These are phyloP conservation scores for Olivierus martensii DNA, from an alignment of 1,140 invertebrate species.

Conservation along the genomic window DNA sequence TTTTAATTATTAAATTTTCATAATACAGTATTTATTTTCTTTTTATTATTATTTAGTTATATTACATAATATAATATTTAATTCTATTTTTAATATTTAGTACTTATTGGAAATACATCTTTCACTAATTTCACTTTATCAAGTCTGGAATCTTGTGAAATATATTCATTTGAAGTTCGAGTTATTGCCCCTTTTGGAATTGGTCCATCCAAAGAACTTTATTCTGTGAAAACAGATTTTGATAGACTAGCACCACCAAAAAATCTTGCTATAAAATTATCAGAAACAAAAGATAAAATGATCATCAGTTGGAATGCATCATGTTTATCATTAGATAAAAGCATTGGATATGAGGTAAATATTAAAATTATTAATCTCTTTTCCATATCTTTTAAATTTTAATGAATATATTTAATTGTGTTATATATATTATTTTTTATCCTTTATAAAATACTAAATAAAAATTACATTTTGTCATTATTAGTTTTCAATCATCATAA, in stretches of 20 bases:
- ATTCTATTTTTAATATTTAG: background rate
- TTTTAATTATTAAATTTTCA: no score
- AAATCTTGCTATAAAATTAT: constrained; percentile 5
- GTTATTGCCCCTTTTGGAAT: constrained; percentile 43
- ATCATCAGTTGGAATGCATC: constrained; percentile 16
- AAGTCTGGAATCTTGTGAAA: constrained; percentile 51
- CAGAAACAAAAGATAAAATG: background rate
- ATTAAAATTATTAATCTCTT: no score
- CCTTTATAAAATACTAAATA: no score
- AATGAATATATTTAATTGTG: no score
- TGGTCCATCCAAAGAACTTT: constrained; percentile 44
- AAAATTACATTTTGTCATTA: no score
- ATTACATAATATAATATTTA: background rate
- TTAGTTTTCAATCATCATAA: no score
- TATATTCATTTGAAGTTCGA: constrained; percentile 55
- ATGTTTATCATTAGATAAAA: constrained; percentile 3
- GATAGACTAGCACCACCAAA: constrained; percentile 28
- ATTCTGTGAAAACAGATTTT: constrained; percentile 44
- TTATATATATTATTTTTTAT: no score
- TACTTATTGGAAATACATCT: constrained; percentile 30
- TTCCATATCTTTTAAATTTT: no score
- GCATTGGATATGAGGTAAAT: constrained; percentile 17
- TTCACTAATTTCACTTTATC: constrained; percentile 41
- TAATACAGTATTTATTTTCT: no score
- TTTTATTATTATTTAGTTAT: no score